Percentiles rank a stretch among this genome's conserved stretches.
Conservation (phyloP, 2,797 vertebrate genomes). For the Lerista edwardsae region DNA sequence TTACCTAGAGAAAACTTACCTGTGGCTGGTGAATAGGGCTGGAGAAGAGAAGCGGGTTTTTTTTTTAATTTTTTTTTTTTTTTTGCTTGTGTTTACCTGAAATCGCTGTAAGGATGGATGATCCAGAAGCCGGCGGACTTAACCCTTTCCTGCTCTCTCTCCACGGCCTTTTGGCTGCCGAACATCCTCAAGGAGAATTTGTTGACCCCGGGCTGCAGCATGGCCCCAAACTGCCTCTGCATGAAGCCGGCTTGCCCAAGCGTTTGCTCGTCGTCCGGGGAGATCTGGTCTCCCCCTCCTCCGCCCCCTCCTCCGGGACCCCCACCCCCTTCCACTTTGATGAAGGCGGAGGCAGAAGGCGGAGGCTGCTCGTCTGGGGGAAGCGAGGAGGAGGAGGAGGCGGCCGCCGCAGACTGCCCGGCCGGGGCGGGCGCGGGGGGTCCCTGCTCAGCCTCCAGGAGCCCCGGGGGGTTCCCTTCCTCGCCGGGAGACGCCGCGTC, state of each 20-base stretch:
- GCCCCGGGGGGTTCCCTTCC: constrained; percentile 56
- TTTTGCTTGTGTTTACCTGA: constrained; percentile 88
- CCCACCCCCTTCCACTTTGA: constrained; percentile 90
- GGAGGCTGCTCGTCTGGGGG: background rate
- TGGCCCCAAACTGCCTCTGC: constrained; percentile 95
- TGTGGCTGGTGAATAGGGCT: background rate
- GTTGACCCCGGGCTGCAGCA: constrained; percentile 98
- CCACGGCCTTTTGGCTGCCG: constrained; percentile 98
- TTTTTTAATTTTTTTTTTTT: no score
- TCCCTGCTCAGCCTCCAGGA: constrained; percentile 60
- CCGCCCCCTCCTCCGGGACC: constrained; percentile 78
- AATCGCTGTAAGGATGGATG: constrained; percentile 99
- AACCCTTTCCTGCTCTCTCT: constrained; percentile 96
- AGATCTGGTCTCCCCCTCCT: constrained; percentile 90
- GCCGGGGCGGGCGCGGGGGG: constrained; percentile 37
- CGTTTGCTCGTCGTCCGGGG: constrained; percentile 89
- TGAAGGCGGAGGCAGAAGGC: constrained; percentile 77
- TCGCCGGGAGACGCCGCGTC: constrained; percentile 69
- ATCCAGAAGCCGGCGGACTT: constrained; percentile 99
- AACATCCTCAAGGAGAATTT: constrained; percentile 99
- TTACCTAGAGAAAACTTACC: constrained; percentile 49
- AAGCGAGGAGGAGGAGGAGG: constrained; percentile 68
- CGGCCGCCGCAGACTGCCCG: constrained; percentile 42
- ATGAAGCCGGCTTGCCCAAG: constrained; percentile 94
- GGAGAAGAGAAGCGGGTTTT: background rate